phyloP scores from a whole-genome alignment of 2,797 vertebrate species.

The Paramormyrops hopkinsi region DNA sequence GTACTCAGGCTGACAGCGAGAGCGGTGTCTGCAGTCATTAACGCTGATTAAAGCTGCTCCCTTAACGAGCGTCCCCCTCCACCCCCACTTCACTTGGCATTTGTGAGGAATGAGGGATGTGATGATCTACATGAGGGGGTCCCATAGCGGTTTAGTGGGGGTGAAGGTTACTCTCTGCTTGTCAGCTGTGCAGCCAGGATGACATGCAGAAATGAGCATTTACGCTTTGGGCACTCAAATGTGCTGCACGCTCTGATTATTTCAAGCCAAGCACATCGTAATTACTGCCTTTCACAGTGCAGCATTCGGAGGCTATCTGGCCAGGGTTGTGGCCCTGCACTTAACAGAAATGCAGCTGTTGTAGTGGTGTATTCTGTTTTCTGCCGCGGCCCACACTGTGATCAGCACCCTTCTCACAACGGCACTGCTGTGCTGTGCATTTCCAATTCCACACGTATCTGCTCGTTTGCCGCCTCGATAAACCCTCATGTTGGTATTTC shows the following conservation, averaged over 20 bases:
- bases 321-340: background rate
- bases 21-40: conserved; percentile 58
- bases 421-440: background rate
- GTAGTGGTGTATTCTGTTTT: background rate
- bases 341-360: background rate
- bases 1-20: conserved; percentile 47
- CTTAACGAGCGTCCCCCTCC: conserved; percentile 51
- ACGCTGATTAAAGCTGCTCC: conserved; percentile 58
- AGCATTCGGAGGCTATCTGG: background rate
- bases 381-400: background rate
- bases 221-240: background rate
- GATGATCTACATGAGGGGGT: background rate
- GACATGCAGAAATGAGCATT: conserved; percentile 8
- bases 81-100: background rate
- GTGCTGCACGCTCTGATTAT: conserved; percentile 2
- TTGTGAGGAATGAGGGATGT: conserved; percentile 2
- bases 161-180: conserved; percentile 3
- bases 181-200: background rate
- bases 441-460: background rate
- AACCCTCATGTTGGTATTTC: background rate
- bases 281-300: background rate
- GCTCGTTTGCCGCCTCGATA: background rate
- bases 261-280: background rate
- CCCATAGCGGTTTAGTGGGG: background rate
- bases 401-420: background rate